These are phyloP conservation scores for Minunthozetes semirufus DNA, from an alignment of 2,888 invertebrate genomes.

Conservation along the genomic window DNA sequence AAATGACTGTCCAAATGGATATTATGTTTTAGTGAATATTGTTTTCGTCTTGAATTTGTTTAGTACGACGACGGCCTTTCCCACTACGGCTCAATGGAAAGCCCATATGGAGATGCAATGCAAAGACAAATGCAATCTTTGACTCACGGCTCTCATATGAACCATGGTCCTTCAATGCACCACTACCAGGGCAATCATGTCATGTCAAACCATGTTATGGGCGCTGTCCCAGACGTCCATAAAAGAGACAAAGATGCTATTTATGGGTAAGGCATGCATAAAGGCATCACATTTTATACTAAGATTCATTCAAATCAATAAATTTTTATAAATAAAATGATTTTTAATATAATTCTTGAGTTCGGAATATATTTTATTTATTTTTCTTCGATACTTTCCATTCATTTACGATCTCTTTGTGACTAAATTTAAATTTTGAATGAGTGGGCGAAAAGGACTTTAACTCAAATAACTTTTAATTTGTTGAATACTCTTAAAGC, in stretches of 20 bases:
- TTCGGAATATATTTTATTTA: neutral
- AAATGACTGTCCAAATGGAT: neutral
- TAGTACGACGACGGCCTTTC: slow-evolving; percentile 92
- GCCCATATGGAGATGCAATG: slow-evolving; percentile 68
- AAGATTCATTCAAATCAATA: neutral
- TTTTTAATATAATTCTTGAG: too few species aligned
- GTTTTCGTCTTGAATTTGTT: neutral
- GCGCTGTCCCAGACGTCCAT: slow-evolving; percentile 74
- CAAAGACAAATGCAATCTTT: slow-evolving; percentile 57
- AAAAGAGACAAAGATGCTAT: slow-evolving; percentile 98
- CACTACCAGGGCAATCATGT: slow-evolving; percentile 68
- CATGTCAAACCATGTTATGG: slow-evolving; percentile 52
- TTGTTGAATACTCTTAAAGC: neutral
- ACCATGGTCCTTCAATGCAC: slow-evolving; percentile 54
- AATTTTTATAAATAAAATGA: too few species aligned
- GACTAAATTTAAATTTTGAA: neutral
- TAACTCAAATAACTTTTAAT: neutral
- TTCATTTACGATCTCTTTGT: neutral
- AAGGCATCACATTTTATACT: too few species aligned
- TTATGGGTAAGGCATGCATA: slow-evolving; percentile 72
- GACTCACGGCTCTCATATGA: slow-evolving; percentile 53
- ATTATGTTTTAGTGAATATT: neutral
- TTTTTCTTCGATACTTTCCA: neutral
- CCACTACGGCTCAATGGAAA: slow-evolving; percentile 70
- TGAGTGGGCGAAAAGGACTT: neutral